These are phyloP conservation scores for Agriopis aurantiaria DNA, from an alignment of 2,888 invertebrate genomes.

Conservation along the genomic window DNA sequence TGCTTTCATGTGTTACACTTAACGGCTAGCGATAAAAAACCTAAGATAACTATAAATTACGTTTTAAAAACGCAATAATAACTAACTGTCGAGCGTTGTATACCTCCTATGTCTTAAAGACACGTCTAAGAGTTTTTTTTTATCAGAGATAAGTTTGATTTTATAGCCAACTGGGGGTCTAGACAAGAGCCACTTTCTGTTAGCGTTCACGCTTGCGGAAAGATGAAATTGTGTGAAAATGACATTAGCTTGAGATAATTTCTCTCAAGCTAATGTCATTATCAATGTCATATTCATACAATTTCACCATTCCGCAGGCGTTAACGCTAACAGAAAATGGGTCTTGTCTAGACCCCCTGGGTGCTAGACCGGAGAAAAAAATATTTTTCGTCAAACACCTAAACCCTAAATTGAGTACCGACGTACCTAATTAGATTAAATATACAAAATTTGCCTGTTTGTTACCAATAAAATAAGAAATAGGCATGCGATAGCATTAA, in stretches of 20 bases:
- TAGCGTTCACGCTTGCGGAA: too few relatives aligned
- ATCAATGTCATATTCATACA: too few relatives aligned
- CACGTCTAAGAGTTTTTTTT: slow-evolving; percentile 4
- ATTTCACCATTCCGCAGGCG: too few relatives aligned
- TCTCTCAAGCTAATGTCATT: too few relatives aligned
- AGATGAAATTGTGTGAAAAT: too few relatives aligned
- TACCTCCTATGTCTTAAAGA: slow-evolving; percentile 2
- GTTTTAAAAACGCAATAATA: slow-evolving; percentile 10
- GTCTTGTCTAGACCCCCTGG: too few relatives aligned
- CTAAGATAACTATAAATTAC: slow-evolving; percentile 32
- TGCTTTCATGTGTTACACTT: slow-evolving; percentile 41
- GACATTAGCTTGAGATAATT: too few relatives aligned
- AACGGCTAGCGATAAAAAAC: slow-evolving; percentile 29
- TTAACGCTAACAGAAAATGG: too few relatives aligned
- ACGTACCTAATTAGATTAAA: too few relatives aligned
- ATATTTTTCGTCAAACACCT: too few relatives aligned
- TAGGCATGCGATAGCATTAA: neutral
- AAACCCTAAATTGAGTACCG: neutral
- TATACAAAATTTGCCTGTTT: neutral
- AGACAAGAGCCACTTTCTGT: too few relatives aligned
- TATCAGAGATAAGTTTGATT: neutral
- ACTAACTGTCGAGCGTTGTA: slow-evolving; percentile 9
- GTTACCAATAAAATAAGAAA: neutral
- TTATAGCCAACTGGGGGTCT: slow-evolving; percentile 6
- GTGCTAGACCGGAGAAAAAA: neutral